Evolutionary conservation across 2,888 invertebrate species (phyloP).

Genomic region (Eupithecia centaureata): DNA sequence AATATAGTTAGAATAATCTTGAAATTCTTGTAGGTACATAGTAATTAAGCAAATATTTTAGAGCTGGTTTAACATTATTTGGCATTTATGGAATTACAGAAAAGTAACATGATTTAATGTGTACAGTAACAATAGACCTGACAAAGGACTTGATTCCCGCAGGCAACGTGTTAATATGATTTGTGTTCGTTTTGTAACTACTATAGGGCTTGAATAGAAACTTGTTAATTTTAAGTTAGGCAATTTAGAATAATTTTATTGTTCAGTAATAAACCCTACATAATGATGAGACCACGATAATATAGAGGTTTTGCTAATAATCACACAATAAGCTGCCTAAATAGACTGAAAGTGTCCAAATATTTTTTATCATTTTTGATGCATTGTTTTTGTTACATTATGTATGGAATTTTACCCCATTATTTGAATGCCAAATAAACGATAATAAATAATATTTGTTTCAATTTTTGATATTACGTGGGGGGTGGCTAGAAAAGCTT

Average conservation of each 20-base stretch:
- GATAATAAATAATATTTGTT: constrained; percentile 45
- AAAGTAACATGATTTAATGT: neutral
- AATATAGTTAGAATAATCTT: constrained; percentile 50
- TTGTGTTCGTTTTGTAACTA: constrained; percentile 37
- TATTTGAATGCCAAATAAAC: constrained; percentile 84
- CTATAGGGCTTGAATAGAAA: neutral
- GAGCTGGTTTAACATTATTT: constrained; percentile 58
- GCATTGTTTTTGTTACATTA: constrained; percentile 78
- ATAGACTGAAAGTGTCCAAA: constrained; percentile 83
- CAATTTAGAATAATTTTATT: constrained; percentile 52
- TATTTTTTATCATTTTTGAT: constrained; percentile 73
- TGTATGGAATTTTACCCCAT: constrained; percentile 76
- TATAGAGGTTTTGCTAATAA: constrained; percentile 51
- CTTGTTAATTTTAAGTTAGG: constrained; percentile 42
- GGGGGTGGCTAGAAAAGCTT: no score
- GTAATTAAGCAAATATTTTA: constrained; percentile 47
- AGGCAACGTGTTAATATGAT: neutral
- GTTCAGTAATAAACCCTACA: constrained; percentile 34
- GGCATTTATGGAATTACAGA: constrained; percentile 59
- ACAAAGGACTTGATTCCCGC: neutral
- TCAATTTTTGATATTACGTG: no score
- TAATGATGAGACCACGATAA: constrained; percentile 43
- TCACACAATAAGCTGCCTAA: constrained; percentile 67
- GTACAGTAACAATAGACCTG: no score
- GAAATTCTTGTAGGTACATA: constrained; percentile 58